Evolutionary conservation across 2,888 invertebrate genomes (phyloP).

Genomic region (Empis stercorea): DNA sequence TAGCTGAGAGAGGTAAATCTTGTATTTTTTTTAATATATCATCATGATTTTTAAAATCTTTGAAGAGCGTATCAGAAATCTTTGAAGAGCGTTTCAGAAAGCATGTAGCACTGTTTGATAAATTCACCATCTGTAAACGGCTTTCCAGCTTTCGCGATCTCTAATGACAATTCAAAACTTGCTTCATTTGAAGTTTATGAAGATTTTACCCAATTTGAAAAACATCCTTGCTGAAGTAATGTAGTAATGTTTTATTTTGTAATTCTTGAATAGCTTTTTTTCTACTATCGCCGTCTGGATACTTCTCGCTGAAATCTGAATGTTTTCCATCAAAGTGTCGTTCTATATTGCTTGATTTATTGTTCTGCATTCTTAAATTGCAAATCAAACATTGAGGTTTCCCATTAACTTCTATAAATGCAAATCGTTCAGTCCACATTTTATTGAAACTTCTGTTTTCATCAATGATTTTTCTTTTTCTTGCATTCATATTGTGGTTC

Average conservation of each 20-base stretch:
- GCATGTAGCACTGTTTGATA: not conserved
- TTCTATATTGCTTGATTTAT: not conserved
- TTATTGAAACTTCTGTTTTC: not conserved
- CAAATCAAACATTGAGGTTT: not conserved
- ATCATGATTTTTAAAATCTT: not conserved
- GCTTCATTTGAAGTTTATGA: not conserved
- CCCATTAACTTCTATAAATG: not conserved
- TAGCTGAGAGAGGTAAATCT: not conserved
- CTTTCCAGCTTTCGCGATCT: not conserved
- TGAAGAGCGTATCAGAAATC: not conserved
- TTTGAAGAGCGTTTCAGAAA: not conserved
- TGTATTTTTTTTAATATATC: not conserved
- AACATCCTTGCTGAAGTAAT: not conserved
- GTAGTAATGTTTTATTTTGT: not conserved
- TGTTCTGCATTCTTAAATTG: not conserved
- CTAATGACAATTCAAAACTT: not conserved
- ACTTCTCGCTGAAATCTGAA: not conserved
- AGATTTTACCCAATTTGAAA: not conserved
- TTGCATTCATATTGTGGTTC: not conserved
- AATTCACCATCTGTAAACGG: not conserved
- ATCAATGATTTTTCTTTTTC: not conserved
- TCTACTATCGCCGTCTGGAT: not conserved
- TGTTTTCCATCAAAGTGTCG: not conserved
- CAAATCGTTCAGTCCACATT: not conserved
- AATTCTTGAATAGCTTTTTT: not conserved